These are phyloP conservation scores for Octonoba sinensis DNA, from an alignment of 2,888 invertebrate genomes.

Conservation along the genomic window DNA sequence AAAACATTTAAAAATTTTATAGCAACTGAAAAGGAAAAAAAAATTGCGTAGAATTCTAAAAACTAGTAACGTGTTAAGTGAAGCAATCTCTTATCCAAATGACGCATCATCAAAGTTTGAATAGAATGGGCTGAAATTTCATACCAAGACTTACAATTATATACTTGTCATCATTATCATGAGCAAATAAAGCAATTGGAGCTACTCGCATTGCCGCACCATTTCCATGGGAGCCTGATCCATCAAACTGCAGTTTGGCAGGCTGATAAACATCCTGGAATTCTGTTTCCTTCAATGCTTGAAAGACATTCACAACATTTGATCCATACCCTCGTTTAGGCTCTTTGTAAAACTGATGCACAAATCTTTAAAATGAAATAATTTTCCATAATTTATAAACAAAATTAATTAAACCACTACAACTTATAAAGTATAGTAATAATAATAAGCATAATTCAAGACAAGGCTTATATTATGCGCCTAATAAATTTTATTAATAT, in stretches of 20 bases:
- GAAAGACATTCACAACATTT: slow-evolving; percentile 74
- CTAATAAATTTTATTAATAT: too few relatives aligned
- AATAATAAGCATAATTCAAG: slow-evolving; percentile 3
- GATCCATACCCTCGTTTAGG: slow-evolving; percentile 79
- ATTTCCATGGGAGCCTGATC: slow-evolving; percentile 82
- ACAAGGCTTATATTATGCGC: neutral
- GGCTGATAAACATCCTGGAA: slow-evolving; percentile 77
- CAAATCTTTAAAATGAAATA: slow-evolving; percentile 73
- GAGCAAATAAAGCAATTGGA: slow-evolving; percentile 78
- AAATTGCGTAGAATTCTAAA: too few relatives aligned
- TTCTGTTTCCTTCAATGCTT: slow-evolving; percentile 73
- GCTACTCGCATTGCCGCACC: slow-evolving; percentile 82
- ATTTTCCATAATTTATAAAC: neutral
- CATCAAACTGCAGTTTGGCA: slow-evolving; percentile 78
- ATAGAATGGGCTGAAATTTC: too few relatives aligned
- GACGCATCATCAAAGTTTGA: too few relatives aligned
- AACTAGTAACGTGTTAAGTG: too few relatives aligned
- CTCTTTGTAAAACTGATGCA: slow-evolving; percentile 76
- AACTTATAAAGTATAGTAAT: neutral
- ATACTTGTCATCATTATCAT: slow-evolving; percentile 71
- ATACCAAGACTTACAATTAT: slow-evolving; percentile 23
- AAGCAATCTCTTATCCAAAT: too few relatives aligned
- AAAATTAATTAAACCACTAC: slow-evolving; percentile 3
- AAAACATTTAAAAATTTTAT: too few relatives aligned
- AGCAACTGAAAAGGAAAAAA: too few relatives aligned